These are phyloP conservation scores for Lasioglossum leucozonium DNA, from an alignment of 2,888 invertebrate genomes.

Conservation along the genomic window DNA sequence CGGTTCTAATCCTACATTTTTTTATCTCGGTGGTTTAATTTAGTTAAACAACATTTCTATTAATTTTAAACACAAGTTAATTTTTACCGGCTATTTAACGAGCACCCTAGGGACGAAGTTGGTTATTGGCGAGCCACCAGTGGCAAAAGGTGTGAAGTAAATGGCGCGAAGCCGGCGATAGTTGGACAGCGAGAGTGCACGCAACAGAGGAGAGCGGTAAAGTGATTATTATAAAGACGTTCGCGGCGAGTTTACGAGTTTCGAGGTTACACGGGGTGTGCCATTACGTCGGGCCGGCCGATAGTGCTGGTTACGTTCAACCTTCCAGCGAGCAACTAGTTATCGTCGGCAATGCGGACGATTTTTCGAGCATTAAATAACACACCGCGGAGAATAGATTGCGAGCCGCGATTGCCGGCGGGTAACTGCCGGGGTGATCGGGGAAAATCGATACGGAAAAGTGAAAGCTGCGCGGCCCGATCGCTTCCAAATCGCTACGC, in stretches of 20 bases:
- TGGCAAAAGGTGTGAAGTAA: constrained; percentile 57
- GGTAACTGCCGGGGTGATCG: constrained; percentile 6
- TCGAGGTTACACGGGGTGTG: constrained; percentile 42
- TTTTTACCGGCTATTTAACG: too few relatives aligned
- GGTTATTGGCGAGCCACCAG: background rate
- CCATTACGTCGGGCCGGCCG: constrained; percentile 50
- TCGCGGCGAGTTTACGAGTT: constrained; percentile 73
- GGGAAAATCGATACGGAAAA: constrained; percentile 30
- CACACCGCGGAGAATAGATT: constrained; percentile 37
- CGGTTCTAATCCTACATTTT: too few relatives aligned
- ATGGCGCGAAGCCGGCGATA: constrained; percentile 49
- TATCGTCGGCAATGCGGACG: constrained; percentile 40
- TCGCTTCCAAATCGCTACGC: background rate
- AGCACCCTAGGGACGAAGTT: background rate
- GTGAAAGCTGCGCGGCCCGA: constrained; percentile 11
- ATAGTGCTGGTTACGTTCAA: constrained; percentile 49
- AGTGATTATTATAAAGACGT: constrained; percentile 76
- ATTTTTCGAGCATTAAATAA: constrained; percentile 52
- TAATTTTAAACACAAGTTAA: too few relatives aligned
- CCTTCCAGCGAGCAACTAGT: constrained; percentile 42
- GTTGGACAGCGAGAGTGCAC: background rate
- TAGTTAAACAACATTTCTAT: too few relatives aligned
- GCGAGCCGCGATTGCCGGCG: constrained; percentile 14
- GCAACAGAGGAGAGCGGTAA: constrained; percentile 29
- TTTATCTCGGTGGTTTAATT: too few relatives aligned